phyloP scores from a whole-genome alignment of 53 echinoderm and acorn worm genomes.

The Actinopyga echinites region DNA sequence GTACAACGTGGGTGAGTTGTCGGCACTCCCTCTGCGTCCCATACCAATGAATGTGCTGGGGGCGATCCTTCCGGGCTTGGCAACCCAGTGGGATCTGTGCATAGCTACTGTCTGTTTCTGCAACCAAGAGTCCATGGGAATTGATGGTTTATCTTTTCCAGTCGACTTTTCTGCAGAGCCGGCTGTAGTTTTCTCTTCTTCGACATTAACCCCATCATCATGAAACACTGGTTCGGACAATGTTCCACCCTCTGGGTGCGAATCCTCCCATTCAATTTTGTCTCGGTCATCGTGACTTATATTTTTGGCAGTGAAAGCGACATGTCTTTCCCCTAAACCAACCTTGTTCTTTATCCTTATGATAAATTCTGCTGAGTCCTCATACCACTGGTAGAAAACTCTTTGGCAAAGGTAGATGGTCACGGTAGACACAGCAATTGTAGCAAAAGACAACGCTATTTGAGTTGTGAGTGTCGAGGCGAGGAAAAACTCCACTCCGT shows the following conservation, averaged over 20 bases:
- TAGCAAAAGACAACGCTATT: conserved; percentile 83
- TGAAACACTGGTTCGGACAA: conserved; percentile 45
- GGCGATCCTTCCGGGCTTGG: conserved; percentile 66
- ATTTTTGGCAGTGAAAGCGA: background rate
- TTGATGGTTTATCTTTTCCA: conserved; percentile 24
- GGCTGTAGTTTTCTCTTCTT: conserved; percentile 14
- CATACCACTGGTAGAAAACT: conserved; percentile 47
- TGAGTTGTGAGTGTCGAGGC: conserved; percentile 91
- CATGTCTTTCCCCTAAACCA: conserved; percentile 16
- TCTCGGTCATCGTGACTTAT: background rate
- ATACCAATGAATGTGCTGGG: conserved; percentile 31
- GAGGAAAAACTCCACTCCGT: conserved; percentile 86
- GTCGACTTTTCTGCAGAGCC: background rate
- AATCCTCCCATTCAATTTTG: background rate
- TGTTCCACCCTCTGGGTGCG: conserved; percentile 30
- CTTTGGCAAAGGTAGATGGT: conserved; percentile 76
- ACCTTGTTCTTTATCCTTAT: conserved; percentile 35
- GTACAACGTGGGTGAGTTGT: conserved; percentile 25
- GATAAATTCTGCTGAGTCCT: conserved; percentile 27
- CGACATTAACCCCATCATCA: conserved; percentile 36
- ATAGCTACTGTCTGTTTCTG: conserved; percentile 75
- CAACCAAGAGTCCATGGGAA: conserved; percentile 69
- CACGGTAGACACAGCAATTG: conserved; percentile 83
- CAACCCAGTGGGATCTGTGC: conserved; percentile 96
- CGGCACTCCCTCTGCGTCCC: conserved; percentile 60